Evolutionary conservation across 2,797 vertebrate species (phyloP).

Genomic region (Decapterus maruadsi): DNA sequence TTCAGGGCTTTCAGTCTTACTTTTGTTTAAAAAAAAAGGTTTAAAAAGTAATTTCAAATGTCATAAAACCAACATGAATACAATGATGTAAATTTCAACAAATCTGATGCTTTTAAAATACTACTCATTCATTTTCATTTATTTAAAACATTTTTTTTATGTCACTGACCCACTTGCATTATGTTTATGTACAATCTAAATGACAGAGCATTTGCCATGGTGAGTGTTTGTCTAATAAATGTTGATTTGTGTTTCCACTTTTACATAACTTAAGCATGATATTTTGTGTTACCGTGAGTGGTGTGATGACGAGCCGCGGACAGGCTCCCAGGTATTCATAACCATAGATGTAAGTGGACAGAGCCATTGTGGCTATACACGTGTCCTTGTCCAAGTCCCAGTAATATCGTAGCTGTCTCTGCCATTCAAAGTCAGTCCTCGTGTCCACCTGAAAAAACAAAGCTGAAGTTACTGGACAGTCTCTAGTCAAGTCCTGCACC

Average conservation of each 20-base stretch:
- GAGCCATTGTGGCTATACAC: conserved; percentile 91
- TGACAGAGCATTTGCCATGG: neutral
- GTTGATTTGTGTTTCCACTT: neutral
- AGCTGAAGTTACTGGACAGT: conserved; percentile 3
- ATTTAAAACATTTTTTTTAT: too few relatives aligned
- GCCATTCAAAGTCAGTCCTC: conserved; percentile 90
- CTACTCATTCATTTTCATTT: too few relatives aligned
- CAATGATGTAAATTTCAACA: too few relatives aligned
- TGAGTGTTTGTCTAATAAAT: neutral
- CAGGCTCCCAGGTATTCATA: conserved; percentile 93
- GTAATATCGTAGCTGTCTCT: conserved; percentile 91
- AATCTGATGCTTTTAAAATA: too few relatives aligned
- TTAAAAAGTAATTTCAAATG: too few relatives aligned
- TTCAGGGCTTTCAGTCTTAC: too few relatives aligned
- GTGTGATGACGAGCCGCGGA: conserved; percentile 92
- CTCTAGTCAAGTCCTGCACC: neutral
- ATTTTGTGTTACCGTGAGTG: conserved; percentile 86
- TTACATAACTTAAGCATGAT: neutral
- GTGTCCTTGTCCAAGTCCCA: conserved; percentile 91
- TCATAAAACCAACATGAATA: too few relatives aligned
- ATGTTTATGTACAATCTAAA: neutral
- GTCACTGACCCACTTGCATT: too few relatives aligned
- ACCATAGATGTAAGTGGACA: conserved; percentile 90
- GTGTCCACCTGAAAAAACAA: conserved; percentile 82
- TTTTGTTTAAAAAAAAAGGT: too few relatives aligned